These are phyloP conservation scores for Lacerta viridis DNA, from an alignment of 2,797 vertebrate genomes.

Conservation along the genomic window DNA sequence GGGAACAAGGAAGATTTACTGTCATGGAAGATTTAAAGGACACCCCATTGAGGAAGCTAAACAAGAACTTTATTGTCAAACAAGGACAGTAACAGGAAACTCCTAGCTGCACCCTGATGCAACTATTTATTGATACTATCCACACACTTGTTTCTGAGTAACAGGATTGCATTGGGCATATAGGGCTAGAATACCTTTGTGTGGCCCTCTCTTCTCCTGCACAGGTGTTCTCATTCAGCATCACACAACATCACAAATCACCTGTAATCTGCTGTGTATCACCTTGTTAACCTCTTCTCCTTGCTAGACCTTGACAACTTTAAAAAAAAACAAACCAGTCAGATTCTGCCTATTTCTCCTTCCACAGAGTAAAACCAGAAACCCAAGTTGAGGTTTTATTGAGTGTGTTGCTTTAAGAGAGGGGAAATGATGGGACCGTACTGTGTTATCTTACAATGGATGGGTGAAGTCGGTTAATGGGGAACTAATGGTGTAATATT, in stretches of 20 bases:
- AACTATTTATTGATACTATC: too few species aligned
- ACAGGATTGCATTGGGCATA: not conserved
- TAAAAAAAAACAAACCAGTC: too few species aligned
- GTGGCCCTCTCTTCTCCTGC: not conserved
- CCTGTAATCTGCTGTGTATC: not conserved
- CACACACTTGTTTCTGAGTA: not conserved
- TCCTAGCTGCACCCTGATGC: too few species aligned
- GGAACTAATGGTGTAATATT: not conserved
- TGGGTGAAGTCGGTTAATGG: slow-evolving; percentile 6
- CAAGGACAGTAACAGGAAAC: too few species aligned
- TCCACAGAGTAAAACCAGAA: too few species aligned
- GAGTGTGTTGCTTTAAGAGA: not conserved
- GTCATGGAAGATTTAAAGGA: too few species aligned
- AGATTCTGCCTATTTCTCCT: too few species aligned
- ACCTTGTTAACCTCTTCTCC: not conserved
- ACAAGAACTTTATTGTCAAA: too few species aligned
- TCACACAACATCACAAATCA: not conserved
- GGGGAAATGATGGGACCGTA: not conserved
- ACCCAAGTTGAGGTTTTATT: too few species aligned
- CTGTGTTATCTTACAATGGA: not conserved
- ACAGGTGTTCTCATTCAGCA: not conserved
- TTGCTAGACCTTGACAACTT: not conserved
- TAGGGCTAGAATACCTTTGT: not conserved
- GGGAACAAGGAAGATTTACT: not conserved
- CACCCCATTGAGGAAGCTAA: too few species aligned